Conservation (phyloP, 2,113 vertebrate species). For the Heterotilapia buettikoferi region DNA sequence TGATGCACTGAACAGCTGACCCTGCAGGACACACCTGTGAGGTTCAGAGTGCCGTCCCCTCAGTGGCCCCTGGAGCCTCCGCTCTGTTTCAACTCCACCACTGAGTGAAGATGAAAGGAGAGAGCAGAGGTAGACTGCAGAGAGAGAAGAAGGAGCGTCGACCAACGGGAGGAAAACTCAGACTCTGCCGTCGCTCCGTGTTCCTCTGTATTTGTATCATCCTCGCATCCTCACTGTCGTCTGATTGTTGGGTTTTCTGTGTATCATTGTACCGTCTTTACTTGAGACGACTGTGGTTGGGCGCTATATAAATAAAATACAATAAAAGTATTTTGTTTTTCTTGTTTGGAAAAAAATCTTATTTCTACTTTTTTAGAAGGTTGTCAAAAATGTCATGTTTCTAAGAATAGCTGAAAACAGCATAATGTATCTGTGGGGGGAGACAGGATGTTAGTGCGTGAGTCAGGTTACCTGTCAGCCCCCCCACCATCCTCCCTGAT, state of each 20-base stretch:
- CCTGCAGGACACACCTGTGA: conserved; percentile 12
- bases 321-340: neutral
- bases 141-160: neutral
- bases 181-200: no score
- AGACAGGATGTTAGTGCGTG: rapidly evolving
- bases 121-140: neutral
- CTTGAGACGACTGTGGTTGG: rapidly evolving
- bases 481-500: neutral
- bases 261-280: rapidly evolving
- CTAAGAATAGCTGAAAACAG: neutral
- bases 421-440: neutral
- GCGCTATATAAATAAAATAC: neutral
- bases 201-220: rapidly evolving
- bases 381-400: neutral
- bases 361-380: neutral
- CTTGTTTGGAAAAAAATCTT: neutral
- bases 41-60: neutral
- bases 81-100: conserved; percentile 32
- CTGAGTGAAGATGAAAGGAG: conserved; percentile 42
- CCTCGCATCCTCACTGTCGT: neutral
- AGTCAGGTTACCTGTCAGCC: neutral
- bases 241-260: neutral
- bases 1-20: neutral
- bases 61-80: neutral
- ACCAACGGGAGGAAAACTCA: rapidly evolving